Conservation (phyloP, 1,140 invertebrate genomes). For the Lordiphosa stackelbergi region DNA sequence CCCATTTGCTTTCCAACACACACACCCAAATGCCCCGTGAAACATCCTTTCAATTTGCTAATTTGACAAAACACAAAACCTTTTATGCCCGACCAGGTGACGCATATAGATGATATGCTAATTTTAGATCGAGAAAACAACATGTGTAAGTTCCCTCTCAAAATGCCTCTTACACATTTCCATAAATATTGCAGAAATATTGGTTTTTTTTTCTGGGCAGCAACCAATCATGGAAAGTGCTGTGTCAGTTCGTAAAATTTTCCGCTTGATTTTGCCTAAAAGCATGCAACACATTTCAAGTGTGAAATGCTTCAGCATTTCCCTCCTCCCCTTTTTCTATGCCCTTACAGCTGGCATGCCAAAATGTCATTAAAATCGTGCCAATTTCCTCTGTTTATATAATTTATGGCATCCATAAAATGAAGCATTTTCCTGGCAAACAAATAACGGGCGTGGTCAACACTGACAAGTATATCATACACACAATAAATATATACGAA, state of each 20-base stretch:
- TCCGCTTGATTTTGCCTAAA: conserved; percentile 16
- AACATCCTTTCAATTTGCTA: conserved; percentile 21
- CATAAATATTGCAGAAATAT: not conserved
- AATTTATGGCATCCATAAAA: conserved; percentile 40
- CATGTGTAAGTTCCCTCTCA: conserved; percentile 1
- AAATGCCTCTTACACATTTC: conserved; percentile 9
- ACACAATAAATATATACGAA: conserved; percentile 7
- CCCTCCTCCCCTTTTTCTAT: too few species aligned
- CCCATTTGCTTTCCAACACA: too few species aligned
- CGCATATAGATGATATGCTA: conserved; percentile 25
- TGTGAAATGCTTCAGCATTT: conserved; percentile 9
- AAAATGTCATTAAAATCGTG: conserved; percentile 50
- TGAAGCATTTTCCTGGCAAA: conserved; percentile 12
- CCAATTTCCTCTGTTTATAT: conserved; percentile 32
- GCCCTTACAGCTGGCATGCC: conserved; percentile 20
- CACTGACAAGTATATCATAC: conserved; percentile 11
- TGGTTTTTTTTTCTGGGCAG: not conserved
- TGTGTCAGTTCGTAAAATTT: conserved; percentile 14
- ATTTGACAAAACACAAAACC: conserved; percentile 11
- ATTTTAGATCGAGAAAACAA: conserved; percentile 10
- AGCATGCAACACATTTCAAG: conserved; percentile 22
- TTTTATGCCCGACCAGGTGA: conserved; percentile 10
- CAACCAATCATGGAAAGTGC: conserved; percentile 42
- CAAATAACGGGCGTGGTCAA: conserved; percentile 39
- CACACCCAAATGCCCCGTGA: not conserved